Evolutionary conservation across 2,113 vertebrate species (phyloP), one percentile per base, ranked within the genome.

Genomic region (Colistium nudipinnis): DNA sequence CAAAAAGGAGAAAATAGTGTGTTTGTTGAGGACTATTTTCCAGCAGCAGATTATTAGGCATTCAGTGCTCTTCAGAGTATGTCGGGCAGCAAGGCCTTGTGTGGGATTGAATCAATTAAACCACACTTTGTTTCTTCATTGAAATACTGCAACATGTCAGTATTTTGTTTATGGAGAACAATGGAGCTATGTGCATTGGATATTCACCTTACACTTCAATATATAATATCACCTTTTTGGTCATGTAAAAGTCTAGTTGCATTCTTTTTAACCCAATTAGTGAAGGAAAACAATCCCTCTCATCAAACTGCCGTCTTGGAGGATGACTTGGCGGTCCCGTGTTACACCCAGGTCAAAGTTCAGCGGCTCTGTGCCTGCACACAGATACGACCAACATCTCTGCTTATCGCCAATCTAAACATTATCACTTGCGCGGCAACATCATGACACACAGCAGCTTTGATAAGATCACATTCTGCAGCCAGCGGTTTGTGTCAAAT

Each of bases 281-380:
- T 13, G 2, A 14, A 28, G 25, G 19, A n/a, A 20, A 9, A 16
- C 0, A 36, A 19, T 8, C 36, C 24, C 41, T n/a, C 0, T 3
- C 19, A 27, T 19, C n/a, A 8, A 0, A 24, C 10, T 11, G 25
- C 6, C 25, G 39, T 5, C 16, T 33, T 1, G 7, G 39, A 10
- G 7, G 10, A 48, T 6, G n/a, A 44, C 22, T 20, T 38, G 13
- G 12, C n/a, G 33, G 43, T 41, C 5, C 41, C 4, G 16, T 25
- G 57, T 43, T 17, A 12, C 43, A 41, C 27, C 27, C 17, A 45
- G 62, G 62, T 83, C 47, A 75, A 47, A 60, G 56, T 54, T 59
- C 70, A 59, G 25, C 24, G 4, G 9, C 39, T 35, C 31, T 2
- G 12, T 55, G 31, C n/a, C 31, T 2, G 0, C n/a, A 4, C 30